Base-by-base conservation (phyloP, 1,140 invertebrate genomes). In the Rhopalosiphum maidis region DNA sequence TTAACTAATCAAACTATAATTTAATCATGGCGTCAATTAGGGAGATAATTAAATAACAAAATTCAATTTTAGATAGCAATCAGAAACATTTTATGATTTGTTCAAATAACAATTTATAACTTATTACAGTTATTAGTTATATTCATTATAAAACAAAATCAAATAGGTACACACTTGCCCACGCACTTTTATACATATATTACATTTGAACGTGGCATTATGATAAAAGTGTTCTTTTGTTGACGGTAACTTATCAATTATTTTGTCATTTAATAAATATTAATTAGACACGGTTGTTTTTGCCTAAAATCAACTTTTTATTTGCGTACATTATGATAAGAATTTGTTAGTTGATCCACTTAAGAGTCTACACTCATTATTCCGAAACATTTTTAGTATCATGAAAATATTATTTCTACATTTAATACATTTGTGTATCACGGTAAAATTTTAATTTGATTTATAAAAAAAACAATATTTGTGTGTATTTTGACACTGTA, bases 1-100 rank as follows among this genome's bases (percentile, higher is more conserved):
- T 89, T 48, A 37, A 89, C 51, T 89, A 51, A 89, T 54, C n/a
- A 18, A 37, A 89, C n/a, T 89, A 77, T 77, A 37, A 89, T 89
- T 89, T 89, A 11, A 89, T 89, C 21, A 89, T 11, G 11, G n/a
- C 23, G 22, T 22, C 48, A 54, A 89, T 37, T 89, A 89, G 37
- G 48, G 22, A 35, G 48, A 37, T 89, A 37, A 89, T 89, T 89
- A 25, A 89, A 89, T 89, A 89, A 89, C 87, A 1, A 89, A 89
- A 54, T 89, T 54, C 51, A n/a, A 54, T 54, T 89, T 89, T 37
- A 54, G 48, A 89, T 89, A 54, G 35, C n/a, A 87, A 48, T 87
- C 85, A 48, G 30, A 87, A 87, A 87, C 30, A 30, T 48, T 87
- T 60, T 41, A 60, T 55, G 35, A 54, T 91, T 91, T 23, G 15